These are phyloP conservation scores for Oncopeltus fasciatus DNA, from an alignment of 1,140 invertebrate genomes.

Conservation along the genomic window DNA sequence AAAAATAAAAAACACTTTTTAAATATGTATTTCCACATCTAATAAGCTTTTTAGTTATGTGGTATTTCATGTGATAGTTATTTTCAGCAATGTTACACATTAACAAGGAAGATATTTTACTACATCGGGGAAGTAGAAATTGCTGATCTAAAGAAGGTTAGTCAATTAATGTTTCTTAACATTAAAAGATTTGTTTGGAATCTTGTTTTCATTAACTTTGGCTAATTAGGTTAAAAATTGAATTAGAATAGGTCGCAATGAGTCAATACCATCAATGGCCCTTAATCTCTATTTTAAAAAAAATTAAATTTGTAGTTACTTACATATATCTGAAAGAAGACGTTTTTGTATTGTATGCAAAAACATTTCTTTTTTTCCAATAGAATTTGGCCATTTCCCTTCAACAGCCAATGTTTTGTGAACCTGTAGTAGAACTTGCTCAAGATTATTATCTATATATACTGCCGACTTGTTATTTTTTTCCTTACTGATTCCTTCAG, in stretches of 20 bases:
- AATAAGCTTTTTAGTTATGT: too few species aligned
- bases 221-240: background rate
- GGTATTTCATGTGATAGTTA: too few species aligned
- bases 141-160: background rate
- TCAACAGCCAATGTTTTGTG: constrained; percentile 3
- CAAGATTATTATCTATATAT: background rate
- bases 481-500: background rate
- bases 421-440: constrained; percentile 6
- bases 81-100: too few species aligned
- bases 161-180: background rate
- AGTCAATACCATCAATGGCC: background rate
- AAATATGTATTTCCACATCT: too few species aligned
- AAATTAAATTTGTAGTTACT: background rate
- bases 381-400: background rate
- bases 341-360: constrained; percentile 6
- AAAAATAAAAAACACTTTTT: too few species aligned
- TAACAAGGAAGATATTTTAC: too few species aligned
- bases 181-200: background rate
- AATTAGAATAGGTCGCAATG: background rate
- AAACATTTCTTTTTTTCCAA: constrained; percentile 6
- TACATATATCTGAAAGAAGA: constrained; percentile 11
- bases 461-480: background rate
- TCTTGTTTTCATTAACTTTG: background rate
- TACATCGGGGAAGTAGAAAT: too few species aligned
- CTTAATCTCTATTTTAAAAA: background rate